A percentile compares a stretch with the other conserved stretches of the same genome.
phyloP scores from a whole-genome alignment of 1,140 invertebrate genomes.

The Drosophila cardini region DNA sequence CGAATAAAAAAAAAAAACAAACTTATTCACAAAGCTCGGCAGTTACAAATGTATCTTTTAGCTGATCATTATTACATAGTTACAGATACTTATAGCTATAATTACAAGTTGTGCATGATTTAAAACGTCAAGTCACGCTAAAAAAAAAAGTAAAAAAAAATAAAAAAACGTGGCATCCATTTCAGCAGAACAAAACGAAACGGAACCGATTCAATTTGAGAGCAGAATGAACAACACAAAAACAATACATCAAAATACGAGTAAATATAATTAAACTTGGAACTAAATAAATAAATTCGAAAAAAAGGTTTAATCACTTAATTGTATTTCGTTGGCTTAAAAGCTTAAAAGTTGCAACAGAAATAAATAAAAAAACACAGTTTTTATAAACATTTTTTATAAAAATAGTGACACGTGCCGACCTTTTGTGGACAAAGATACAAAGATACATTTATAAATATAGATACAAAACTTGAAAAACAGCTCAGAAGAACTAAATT shows the following conservation, averaged over 20 bases:
- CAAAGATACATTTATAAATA: background rate
- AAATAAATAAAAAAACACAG: constrained; percentile 5
- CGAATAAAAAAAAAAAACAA: constrained; percentile 1
- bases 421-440: background rate
- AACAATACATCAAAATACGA: constrained; percentile 24
- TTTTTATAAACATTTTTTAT: no score
- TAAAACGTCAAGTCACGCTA: constrained; percentile 42
- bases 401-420: constrained; percentile 24
- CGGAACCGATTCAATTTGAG: background rate
- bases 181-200: constrained; percentile 11
- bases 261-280: constrained; percentile 3
- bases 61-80: constrained; percentile 21
- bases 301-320: constrained; percentile 36
- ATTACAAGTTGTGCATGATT: constrained; percentile 42
- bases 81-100: constrained; percentile 40
- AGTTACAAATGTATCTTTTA: constrained; percentile 26
- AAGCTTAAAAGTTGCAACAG: constrained; percentile 24
- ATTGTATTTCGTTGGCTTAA: constrained; percentile 31
- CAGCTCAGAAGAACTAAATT: background rate
- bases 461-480: background rate
- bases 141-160: constrained; percentile 28
- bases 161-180: constrained; percentile 24
- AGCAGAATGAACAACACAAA: background rate
- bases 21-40: constrained; percentile 22
- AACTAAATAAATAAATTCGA: constrained; percentile 37